These are phyloP conservation scores for Zosterops lateralis DNA, from an alignment of 2,113 vertebrate genomes.

Conservation along the genomic window DNA sequence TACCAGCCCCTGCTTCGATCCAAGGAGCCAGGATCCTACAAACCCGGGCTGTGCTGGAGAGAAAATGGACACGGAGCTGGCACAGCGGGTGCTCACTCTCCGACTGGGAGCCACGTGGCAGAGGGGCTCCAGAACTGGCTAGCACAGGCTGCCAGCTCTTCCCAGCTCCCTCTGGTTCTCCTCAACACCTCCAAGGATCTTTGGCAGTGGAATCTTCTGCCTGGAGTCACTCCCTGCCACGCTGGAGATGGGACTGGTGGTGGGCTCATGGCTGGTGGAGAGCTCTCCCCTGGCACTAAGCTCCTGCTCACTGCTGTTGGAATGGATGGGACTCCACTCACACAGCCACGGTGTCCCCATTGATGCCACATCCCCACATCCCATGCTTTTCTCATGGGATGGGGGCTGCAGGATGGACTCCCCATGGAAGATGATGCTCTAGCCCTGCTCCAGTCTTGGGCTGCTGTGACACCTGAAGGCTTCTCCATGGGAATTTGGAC, in stretches of 20 bases:
- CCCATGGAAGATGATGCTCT: neutral
- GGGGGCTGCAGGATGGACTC: neutral
- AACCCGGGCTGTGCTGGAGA: neutral
- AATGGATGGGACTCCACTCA: neutral
- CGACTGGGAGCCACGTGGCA: neutral
- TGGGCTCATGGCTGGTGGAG: accelerated
- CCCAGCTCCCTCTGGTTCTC: neutral
- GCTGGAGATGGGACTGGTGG: accelerated
- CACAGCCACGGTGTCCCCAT: accelerated
- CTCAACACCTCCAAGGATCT: neutral
- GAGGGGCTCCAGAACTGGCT: neutral
- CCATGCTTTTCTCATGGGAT: accelerated
- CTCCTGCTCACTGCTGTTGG: accelerated
- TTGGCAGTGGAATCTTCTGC: neutral
- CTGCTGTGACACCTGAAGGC: neutral
- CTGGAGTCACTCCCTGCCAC: accelerated
- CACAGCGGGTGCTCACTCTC: neutral
- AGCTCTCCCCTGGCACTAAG: neutral
- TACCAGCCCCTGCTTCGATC: neutral
- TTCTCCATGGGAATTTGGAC: neutral
- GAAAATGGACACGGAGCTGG: neutral
- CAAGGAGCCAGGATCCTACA: neutral
- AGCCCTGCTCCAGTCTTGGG: neutral
- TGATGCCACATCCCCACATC: accelerated
- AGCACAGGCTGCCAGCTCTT: neutral